Conservation (phyloP, 2,113 vertebrate genomes). For the Silurus glanis region DNA sequence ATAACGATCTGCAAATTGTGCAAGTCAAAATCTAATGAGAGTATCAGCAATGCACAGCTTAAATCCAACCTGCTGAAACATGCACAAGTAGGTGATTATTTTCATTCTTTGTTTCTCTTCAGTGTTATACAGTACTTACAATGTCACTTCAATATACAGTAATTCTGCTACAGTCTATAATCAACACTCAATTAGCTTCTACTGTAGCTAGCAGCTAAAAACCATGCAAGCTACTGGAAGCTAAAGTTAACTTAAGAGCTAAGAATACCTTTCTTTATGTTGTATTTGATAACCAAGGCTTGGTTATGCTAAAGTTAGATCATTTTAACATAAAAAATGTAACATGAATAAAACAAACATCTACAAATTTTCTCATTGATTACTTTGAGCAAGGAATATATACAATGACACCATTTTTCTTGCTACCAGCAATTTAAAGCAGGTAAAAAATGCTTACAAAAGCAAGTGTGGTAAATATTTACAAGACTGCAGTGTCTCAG, state of each 20-base stretch:
- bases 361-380: no score
- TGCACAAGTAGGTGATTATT: background rate
- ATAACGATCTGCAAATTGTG: background rate
- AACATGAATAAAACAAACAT: no score
- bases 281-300: background rate
- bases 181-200: background rate
- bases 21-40: background rate
- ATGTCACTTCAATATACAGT: background rate
- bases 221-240: background rate
- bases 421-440: conserved; percentile 30
- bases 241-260: background rate
- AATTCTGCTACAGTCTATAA: background rate
- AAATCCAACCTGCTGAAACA: background rate
- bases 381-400: background rate
- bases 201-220: background rate
- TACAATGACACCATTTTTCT: background rate
- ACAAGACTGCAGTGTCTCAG: conserved; percentile 53
- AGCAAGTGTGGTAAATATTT: conserved; percentile 70
- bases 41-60: background rate
- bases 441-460: conserved; percentile 49
- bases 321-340: background rate
- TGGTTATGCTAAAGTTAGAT: background rate
- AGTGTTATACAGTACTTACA: background rate
- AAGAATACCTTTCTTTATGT: background rate
- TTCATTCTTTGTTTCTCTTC: background rate